Evolutionary conservation across 2,888 invertebrate species (phyloP), one percentile per base, ranked within the genome.

Genomic region (Zygothrica quintamaculata): DNA sequence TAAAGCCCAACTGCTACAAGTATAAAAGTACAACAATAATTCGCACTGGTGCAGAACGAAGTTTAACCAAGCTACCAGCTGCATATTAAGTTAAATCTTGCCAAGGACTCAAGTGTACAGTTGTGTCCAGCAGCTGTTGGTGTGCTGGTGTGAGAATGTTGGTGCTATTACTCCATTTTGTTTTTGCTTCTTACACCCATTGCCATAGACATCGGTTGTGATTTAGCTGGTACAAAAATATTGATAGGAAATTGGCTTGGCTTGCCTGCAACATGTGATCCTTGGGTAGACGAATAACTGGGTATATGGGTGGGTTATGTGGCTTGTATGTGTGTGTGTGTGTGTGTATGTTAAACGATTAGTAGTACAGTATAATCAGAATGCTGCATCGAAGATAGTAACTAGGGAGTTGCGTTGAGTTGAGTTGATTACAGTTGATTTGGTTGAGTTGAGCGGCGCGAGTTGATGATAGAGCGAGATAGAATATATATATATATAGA

Each of bases 351-450:
- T 60, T 33, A 9, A 22, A 22, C 26, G 18, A 33, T 36, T 11
- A 15, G 37, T 34, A 34, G 9, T 26, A 16, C 26, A 15, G 46
- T 7, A 18, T 67, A 11, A 33, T 87, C 65, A 85, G 66, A 88
- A 86, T 61, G 84, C 84, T 55, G 64, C 80, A 53, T 80, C 85
- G 68, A 81, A 80, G 71, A 78, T 58, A 56, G 68, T 86, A 46
- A 75, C 81, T 87, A 65, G 59, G 37, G 44, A 40, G 57, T 29
- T 59, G 18, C 34, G 65, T 55, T 36, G 16, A 43, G 36, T 46
- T 22, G 7, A 34, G 50, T 9, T n/a, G n/a, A n/a, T n/a, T 26
- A 26, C 18, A 22, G 18, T 22, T 22, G 37, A 25, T 11, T 25
- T 16, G n/a, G 40, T 42, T 31, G 42, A 48, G 29, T 50, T 11